Evolutionary conservation across 1,140 invertebrate species (phyloP), one percentile per base, ranked within the genome.

Genomic region (Drosophila lacteicornis): DNA sequence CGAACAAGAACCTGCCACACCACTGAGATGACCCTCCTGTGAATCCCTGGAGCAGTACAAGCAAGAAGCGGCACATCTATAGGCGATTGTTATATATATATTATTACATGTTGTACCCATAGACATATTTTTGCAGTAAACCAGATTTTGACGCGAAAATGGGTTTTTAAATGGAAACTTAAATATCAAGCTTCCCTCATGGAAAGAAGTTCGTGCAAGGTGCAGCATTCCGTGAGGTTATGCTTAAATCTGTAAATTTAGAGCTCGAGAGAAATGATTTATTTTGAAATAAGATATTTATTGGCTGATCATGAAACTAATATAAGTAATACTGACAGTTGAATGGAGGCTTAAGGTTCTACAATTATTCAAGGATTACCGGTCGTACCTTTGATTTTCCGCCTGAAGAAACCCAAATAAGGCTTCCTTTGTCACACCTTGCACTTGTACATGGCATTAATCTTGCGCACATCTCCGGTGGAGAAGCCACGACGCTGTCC

Each of bases 391-490:
- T 13, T n/a, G 1, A 25, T 40, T 25, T 13, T 38, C 43, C 13
- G 3, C 30, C 15, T 5, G 7, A 8, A 33, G 33, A 33, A 30
- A 30, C 30, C 7, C 30, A 13, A 4, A 12, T 8, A 1, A 12
- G 11, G 2, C 5, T 49, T 58, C 1, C 17, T 15, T 36, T 36
- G 1, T 46, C 56, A 80, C 5, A 38, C 9, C 46, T 69, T 81
- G 65, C 96, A 97, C 67, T 95, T 95, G 91, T 97, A 97, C 96
- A 97, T 97, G 36, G 93, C 93, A 51, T 95, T 95, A 27, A 97
- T 94, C 92, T 97, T 97, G 63, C 94, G 94, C 19, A 97, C 94
- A 82, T 97, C 96, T 1, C 94, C 94, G 38, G 93, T 92, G 42
- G 96, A 96, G 42, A 97, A 95, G 3, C 95, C 96, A 11, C 95